Evolutionary conservation across 2,797 vertebrate species (phyloP), one percentile per base, ranked within the genome.

Genomic region (Pachyuromys duprasi): DNA sequence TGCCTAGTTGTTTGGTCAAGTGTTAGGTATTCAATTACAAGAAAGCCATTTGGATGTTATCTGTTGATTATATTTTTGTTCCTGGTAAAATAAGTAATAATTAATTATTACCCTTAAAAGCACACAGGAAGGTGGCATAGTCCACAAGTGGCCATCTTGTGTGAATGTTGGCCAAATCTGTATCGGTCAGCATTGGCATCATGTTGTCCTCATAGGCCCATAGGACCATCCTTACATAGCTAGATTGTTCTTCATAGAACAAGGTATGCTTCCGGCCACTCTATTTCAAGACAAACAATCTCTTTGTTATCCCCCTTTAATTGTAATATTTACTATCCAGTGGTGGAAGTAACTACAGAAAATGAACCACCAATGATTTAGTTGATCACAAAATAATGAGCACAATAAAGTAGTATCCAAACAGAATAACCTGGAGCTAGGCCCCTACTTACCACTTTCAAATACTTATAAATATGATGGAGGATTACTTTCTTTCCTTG

Each of bases 331-430:
- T 75, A 74, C 8, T 39, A 62, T 20, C 3, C 4, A 20, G 31
- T 22, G 18, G 36, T 45, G 8, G 74, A 91, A 79, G 13, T 42
- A 39, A 9, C 62, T n/a, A 89, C 7, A 91, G n/a, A 84, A 89
- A 13, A 55, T 42, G 24, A 1, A 42, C 49, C 18, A 62, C 20
- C 11, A 53, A 74, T 75, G 18, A 79, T 26, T 53, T 75, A 28
- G 36, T 2, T 74, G 53, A 53, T 76, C 45, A 92, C 70, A 92
- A 97, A 94, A 89, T 49, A 69, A 42, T 42, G 17, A 79, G 31
- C 24, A 74, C 2, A 12, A 7, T 36, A 80, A 95, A 65, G 24
- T 39, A 60, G 65, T 36, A 17, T 83, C 36, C 76, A 89, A 86
- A 70, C 53, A 78, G 57, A 89, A 91, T 31, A 80, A 0, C 39